A percentile compares a stretch with the other conserved stretches of the same genome.
Evolutionary conservation across 2,113 vertebrate species (phyloP).

Genomic region (Nannospalax galili): DNA sequence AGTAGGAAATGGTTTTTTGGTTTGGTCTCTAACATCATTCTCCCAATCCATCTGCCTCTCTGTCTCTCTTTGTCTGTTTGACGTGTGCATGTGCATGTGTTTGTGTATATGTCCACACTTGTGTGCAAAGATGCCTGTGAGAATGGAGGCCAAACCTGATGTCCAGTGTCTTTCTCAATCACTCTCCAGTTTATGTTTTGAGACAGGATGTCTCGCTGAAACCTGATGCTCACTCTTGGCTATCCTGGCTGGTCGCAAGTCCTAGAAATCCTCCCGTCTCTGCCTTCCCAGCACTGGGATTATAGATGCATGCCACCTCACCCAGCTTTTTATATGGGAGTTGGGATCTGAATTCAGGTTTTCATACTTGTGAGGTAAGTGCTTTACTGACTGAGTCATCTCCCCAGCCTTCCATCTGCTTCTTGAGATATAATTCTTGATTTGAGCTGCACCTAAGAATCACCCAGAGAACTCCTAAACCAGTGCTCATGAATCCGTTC

Average conservation of each 20-base stretch:
- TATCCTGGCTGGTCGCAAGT: neutral
- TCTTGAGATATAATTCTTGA: neutral
- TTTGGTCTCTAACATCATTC: too few species aligned
- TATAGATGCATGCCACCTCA: neutral
- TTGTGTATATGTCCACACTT: neutral
- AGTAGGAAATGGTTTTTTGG: too few species aligned
- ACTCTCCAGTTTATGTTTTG: neutral
- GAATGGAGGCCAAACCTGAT: neutral
- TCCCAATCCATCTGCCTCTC: neutral
- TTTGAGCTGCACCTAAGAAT: neutral
- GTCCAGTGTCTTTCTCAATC: neutral
- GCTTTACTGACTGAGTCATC: neutral
- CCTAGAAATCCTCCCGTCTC: neutral
- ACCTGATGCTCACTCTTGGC: neutral
- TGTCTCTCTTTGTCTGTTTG: neutral
- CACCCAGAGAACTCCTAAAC: neutral
- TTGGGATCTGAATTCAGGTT: neutral
- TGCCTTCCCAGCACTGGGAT: neutral
- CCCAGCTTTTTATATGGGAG: neutral
- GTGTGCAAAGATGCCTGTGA: neutral
- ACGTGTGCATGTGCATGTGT: neutral
- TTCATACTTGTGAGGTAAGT: neutral
- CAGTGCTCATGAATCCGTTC: neutral
- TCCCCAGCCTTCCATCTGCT: neutral
- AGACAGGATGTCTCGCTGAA: neutral